Percentiles rank a stretch among this genome's conserved stretches.
Evolutionary conservation across 2,888 invertebrate genomes (phyloP).

Genomic region (Isoperla grammatica): DNA sequence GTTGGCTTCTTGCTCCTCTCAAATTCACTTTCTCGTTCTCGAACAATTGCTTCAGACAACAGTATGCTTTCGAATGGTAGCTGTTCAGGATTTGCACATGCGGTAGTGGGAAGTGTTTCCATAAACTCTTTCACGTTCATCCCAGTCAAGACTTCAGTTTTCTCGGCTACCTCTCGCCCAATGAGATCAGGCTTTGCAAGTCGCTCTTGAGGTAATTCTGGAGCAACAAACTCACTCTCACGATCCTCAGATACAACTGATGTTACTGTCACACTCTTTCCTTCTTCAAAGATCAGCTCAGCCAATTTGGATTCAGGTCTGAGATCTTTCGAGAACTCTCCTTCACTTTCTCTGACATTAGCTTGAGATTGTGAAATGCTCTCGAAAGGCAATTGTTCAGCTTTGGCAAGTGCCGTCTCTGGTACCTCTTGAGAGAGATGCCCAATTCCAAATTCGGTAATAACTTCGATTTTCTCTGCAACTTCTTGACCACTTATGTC

Average conservation of each 20-base stretch:
- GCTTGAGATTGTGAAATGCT: slow-evolving; percentile 52
- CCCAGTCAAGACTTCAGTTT: slow-evolving; percentile 51
- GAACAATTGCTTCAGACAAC: slow-evolving; percentile 49
- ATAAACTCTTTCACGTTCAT: slow-evolving; percentile 41
- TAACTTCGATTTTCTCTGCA: slow-evolving; percentile 43
- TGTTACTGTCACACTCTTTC: slow-evolving; percentile 55
- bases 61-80: slow-evolving; percentile 52
- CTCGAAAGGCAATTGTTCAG: slow-evolving; percentile 50
- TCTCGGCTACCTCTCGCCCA: slow-evolving; percentile 53
- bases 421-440: slow-evolving; percentile 30
- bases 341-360: slow-evolving; percentile 51
- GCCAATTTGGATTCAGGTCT: slow-evolving; percentile 52
- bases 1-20: slow-evolving; percentile 41
- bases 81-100: slow-evolving; percentile 46
- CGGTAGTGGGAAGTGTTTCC: slow-evolving; percentile 35
- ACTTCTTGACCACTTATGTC: slow-evolving; percentile 40
- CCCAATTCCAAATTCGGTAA: slow-evolving; percentile 30
- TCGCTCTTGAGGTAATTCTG: slow-evolving; percentile 42
- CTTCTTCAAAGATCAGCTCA: slow-evolving; percentile 50
- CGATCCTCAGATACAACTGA: slow-evolving; percentile 42
- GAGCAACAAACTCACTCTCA: slow-evolving; percentile 46
- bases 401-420: slow-evolving; percentile 46
- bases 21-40: slow-evolving; percentile 44
- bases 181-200: slow-evolving; percentile 51
- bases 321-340: slow-evolving; percentile 33